Percentiles rank a stretch among this genome's conserved stretches.
These are phyloP conservation scores for Lysiphlebus fabarum DNA, from an alignment of 1,140 invertebrate genomes.

Conservation along the genomic window DNA sequence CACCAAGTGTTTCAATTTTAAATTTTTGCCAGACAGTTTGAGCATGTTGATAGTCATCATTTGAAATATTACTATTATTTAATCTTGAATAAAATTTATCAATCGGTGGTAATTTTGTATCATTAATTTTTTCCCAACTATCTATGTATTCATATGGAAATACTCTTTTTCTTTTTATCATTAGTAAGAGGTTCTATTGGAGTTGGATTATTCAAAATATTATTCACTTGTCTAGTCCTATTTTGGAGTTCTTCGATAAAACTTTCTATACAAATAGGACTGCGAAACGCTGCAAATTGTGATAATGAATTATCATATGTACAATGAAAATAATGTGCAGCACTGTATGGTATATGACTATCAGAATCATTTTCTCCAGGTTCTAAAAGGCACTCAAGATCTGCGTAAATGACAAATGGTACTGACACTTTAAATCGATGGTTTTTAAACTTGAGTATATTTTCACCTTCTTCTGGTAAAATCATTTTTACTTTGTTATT, in stretches of 20 bases:
- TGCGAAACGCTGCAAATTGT: slow-evolving; percentile 35
- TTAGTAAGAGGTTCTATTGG: no score
- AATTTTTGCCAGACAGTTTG: slow-evolving; percentile 42
- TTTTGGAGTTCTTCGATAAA: slow-evolving; percentile 26
- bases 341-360: slow-evolving; percentile 41
- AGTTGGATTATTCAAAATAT: not conserved
- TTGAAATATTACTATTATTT: not conserved
- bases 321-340: slow-evolving; percentile 47
- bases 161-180: slow-evolving; percentile 17
- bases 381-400: not conserved
- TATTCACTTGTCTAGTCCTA: not conserved
- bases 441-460: not conserved
- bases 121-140: slow-evolving; percentile 31
- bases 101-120: slow-evolving; percentile 35
- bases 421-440: not conserved
- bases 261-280: slow-evolving; percentile 34
- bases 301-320: slow-evolving; percentile 40
- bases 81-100: slow-evolving; percentile 8
- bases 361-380: not conserved
- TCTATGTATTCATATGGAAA: slow-evolving; percentile 39
- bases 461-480: not conserved
- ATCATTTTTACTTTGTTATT: not conserved
- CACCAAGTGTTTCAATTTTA: slow-evolving; percentile 35
- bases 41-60: no score
- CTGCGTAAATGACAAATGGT: not conserved